Evolutionary conservation across 2,113 vertebrate species (phyloP).

Genomic region (Anser brachyrhynchus): DNA sequence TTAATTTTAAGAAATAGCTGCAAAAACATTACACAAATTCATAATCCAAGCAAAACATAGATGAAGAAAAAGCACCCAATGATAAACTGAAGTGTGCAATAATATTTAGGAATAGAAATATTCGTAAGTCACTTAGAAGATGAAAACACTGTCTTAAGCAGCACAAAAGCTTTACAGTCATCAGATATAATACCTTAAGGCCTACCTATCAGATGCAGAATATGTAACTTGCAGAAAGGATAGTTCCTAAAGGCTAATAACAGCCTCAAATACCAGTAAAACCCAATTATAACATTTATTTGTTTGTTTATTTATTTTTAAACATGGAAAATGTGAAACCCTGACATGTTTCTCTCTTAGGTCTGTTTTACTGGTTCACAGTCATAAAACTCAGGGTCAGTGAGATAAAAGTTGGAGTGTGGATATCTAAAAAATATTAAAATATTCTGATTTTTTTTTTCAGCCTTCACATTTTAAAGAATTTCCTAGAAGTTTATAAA

Average conservation of each 20-base stretch:
- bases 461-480: constrained; percentile 6
- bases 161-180: background rate
- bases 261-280: constrained; percentile 51
- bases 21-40: background rate
- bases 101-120: background rate
- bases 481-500: constrained; percentile 25
- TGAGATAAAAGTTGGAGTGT: background rate
- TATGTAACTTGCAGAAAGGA: background rate
- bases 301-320: constrained; percentile 8
- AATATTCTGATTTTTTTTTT: background rate
- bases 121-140: background rate
- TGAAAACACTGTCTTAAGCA: background rate
- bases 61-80: background rate
- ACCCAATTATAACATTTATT: constrained; percentile 48
- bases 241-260: background rate
- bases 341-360: background rate
- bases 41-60: background rate
- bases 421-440: background rate
- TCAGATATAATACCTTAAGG: background rate
- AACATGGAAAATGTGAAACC: background rate
- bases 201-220: background rate
- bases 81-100: background rate
- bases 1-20: background rate
- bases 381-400: background rate
- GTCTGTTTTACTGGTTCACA: background rate